Percentiles rank a stretch among this genome's conserved stretches.
phyloP scores from a whole-genome alignment of 53 echinoderm and acorn worm genomes.

The Paracentrotus lividus region DNA sequence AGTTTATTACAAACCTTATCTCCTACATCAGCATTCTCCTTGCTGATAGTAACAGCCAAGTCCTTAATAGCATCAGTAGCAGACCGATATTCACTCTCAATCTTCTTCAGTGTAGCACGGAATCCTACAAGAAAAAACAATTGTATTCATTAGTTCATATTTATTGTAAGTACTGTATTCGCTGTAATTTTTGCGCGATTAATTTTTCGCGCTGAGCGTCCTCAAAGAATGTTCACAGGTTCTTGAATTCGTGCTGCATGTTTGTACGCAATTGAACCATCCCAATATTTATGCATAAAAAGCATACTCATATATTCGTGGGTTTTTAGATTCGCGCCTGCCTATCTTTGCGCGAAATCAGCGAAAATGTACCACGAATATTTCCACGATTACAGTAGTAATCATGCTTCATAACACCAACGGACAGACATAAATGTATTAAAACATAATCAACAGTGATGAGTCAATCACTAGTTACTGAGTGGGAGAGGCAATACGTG shows the following conservation, averaged over 20 bases:
- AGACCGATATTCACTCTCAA: constrained; percentile 83
- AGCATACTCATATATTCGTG: too few relatives aligned
- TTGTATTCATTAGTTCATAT: background rate
- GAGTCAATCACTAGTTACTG: background rate
- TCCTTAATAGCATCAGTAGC: constrained; percentile 77
- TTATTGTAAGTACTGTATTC: too few relatives aligned
- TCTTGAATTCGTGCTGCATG: too few relatives aligned
- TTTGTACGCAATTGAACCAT: too few relatives aligned
- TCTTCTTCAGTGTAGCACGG: constrained; percentile 85
- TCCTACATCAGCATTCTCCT: constrained; percentile 86
- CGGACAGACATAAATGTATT: background rate
- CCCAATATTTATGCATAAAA: too few relatives aligned
- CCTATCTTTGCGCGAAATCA: too few relatives aligned
- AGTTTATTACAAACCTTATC: constrained; percentile 81
- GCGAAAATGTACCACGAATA: too few relatives aligned
- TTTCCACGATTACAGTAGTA: too few relatives aligned
- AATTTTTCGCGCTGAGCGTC: too few relatives aligned
- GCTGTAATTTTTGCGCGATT: too few relatives aligned
- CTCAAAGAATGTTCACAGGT: too few relatives aligned
- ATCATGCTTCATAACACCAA: background rate
- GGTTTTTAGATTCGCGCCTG: too few relatives aligned
- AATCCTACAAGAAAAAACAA: constrained; percentile 71
- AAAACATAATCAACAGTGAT: background rate
- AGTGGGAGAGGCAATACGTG: background rate
- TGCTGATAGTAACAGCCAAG: constrained; percentile 76